Evolutionary conservation across 2,888 invertebrate species (phyloP), one percentile per base, ranked within the genome.

Genomic region (Drosophila nigritarsus): DNA sequence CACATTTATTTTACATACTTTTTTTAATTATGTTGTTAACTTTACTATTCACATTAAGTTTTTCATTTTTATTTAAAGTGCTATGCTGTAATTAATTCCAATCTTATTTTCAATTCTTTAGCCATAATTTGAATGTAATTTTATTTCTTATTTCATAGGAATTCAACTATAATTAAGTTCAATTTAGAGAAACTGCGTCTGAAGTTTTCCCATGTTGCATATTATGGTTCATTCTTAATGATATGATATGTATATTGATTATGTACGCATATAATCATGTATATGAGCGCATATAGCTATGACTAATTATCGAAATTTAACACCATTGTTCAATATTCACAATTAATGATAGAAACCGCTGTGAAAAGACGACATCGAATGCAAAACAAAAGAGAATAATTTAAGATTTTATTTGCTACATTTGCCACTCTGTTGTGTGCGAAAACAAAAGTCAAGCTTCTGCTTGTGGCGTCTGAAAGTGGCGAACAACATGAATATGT

Each of bases 351-450:
- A 58, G 61, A 58, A 50, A 48, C 63, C 56, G 42, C 36, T 54
- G 59, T 60, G 74, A 59, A 50, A 51, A 32, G 51, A 53, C 40
- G 58, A 42, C 59, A 55, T 20, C 38, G 53, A 61, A 60, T 60
- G 32, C 53, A 59, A 71, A 42, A 59, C 64, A 74, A 75, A 69
- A 74, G 65, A 74, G 56, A 79, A 77, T 79, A 53, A 74, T 74
- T 79, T 74, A 30, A 59, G 61, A 65, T 64, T 70, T 53, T 56
- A 7, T 48, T 65, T 30, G 69, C 65, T 63, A 69, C 61, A 74
- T 62, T 73, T 78, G 60, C 62, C 27, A 18, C 18, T 15, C 32
- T 29, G 38, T 62, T 61, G 48, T 74, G 48, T 32, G 51, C 29
- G 55, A 62, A 59, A 54, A 65, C 49, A 62, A 71, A 65, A 62